These are phyloP conservation scores for Dinoponera quadriceps DNA, from an alignment of 1,140 invertebrate genomes.

Conservation along the genomic window DNA sequence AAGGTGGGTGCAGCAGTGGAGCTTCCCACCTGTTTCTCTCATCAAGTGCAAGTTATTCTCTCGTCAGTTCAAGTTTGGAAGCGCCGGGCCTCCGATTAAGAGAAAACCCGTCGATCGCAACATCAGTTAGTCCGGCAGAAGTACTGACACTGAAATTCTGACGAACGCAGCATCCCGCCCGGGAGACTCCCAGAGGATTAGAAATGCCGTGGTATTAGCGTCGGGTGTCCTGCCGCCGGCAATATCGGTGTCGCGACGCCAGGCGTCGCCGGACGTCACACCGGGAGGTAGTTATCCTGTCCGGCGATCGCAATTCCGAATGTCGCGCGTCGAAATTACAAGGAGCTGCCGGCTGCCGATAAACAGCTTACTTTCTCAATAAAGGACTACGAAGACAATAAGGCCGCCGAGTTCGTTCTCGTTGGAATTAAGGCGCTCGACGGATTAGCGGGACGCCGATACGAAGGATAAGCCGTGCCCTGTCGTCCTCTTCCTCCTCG, in stretches of 20 bases:
- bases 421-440: conserved; percentile 49
- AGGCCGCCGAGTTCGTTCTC: conserved; percentile 52
- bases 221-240: neutral
- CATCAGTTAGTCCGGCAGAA: too few relatives aligned
- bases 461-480: conserved; percentile 55
- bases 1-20: too few relatives aligned
- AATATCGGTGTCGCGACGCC: conserved; percentile 28
- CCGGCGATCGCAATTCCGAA: conserved; percentile 56
- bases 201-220: conserved; percentile 32
- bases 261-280: conserved; percentile 17
- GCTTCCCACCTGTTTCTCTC: too few relatives aligned
- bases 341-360: conserved; percentile 69
- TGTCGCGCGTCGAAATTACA: conserved; percentile 58
- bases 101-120: too few relatives aligned
- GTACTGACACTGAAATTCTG: too few relatives aligned
- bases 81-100: too few relatives aligned
- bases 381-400: conserved; percentile 68
- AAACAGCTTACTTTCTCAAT: conserved; percentile 77
- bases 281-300: conserved; percentile 21
- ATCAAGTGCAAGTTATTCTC: too few relatives aligned
- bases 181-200: neutral
- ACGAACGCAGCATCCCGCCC: too few relatives aligned
- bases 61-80: too few relatives aligned
- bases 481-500: neutral
- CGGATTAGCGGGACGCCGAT: conserved; percentile 57